Percentiles rank a stretch among this genome's conserved stretches.
These are phyloP conservation scores for Anniella stebbinsi DNA, from an alignment of 2,797 vertebrate species.

Conservation along the genomic window DNA sequence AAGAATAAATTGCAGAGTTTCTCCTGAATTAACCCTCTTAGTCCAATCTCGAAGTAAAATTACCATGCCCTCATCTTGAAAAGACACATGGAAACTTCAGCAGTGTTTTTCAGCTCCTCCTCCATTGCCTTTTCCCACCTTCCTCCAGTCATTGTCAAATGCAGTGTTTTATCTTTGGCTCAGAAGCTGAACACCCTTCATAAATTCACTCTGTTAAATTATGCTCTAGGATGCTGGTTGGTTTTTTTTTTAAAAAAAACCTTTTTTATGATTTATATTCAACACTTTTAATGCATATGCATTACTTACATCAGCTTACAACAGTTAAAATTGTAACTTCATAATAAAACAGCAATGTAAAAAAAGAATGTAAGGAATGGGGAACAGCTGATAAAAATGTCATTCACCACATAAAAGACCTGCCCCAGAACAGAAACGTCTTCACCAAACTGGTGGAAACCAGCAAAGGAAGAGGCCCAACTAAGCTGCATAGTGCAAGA, in stretches of 20 bases:
- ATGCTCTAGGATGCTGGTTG: constrained; percentile 34
- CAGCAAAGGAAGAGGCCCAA: not conserved
- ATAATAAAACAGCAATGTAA: not conserved
- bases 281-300: not conserved
- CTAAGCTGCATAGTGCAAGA: not conserved
- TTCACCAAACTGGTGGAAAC: not conserved
- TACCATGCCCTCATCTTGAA: constrained; percentile 60
- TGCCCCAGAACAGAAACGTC: not conserved
- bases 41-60: constrained; percentile 67
- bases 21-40: constrained; percentile 75
- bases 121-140: constrained; percentile 46
- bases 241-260: no score
- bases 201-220: constrained; percentile 46
- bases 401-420: not conserved
- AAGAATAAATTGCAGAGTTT: constrained; percentile 71
- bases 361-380: not conserved
- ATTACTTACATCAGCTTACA: not conserved
- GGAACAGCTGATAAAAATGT: not conserved
- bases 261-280: not conserved
- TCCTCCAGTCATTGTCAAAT: constrained; percentile 42
- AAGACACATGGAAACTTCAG: constrained; percentile 60
- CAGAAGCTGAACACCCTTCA: constrained; percentile 31
- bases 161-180: constrained; percentile 11
- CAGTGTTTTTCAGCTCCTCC: constrained; percentile 14
- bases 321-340: not conserved